Evolutionary conservation across 2,797 vertebrate genomes (phyloP), one percentile per base, ranked within the genome.

Genomic region (Amniataba percoides): DNA sequence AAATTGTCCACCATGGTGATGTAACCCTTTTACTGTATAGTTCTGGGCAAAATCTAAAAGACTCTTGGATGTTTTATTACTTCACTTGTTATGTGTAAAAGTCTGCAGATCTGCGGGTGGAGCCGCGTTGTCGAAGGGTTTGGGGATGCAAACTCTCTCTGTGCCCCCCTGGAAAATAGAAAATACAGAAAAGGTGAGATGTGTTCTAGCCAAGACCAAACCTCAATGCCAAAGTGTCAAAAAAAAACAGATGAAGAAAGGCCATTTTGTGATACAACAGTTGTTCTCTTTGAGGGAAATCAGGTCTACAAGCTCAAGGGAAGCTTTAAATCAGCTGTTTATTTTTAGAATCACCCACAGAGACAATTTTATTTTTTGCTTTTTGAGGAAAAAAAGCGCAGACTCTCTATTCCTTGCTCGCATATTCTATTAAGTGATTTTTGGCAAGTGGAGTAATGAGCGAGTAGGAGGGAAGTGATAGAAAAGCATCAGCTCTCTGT

Each of bases 151-250:
- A 80, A 80, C 48, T n/a, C 68, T 71, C 66, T 49, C 31, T 68
- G 48, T 63, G 45, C 36, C 64, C 55, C 23, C 51, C 23, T 51
- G 68, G 82, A 86, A 58, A 36, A 49, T 31, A 71, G 65, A 67
- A 46, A 65, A 31, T 31, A 31, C 27, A 31, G 27, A 51, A 78
- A 52, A 56, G 51, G 48, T 46, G 61, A 69, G 25, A 78, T 39
- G 53, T 69, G 77, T 85, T 70, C 62, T 11, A 84, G 80, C 87
- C 80, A 76, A 83, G 87, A 88, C 90, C 81, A 82, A 93, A 93
- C 87, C 86, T 90, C 86, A 88, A 93, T 89, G 92, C 93, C 93
- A 94, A 94, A 94, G 93, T 89, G 83, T 82, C 23, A 57, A 77
- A 69, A 57, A 77, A 69, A 21, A 7, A 40, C 46, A 55, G 21